A percentile compares a stretch with the other conserved stretches of the same genome.
These are phyloP conservation scores for Casuarius casuarius DNA, from an alignment of 2,113 vertebrate species.

Conservation along the genomic window DNA sequence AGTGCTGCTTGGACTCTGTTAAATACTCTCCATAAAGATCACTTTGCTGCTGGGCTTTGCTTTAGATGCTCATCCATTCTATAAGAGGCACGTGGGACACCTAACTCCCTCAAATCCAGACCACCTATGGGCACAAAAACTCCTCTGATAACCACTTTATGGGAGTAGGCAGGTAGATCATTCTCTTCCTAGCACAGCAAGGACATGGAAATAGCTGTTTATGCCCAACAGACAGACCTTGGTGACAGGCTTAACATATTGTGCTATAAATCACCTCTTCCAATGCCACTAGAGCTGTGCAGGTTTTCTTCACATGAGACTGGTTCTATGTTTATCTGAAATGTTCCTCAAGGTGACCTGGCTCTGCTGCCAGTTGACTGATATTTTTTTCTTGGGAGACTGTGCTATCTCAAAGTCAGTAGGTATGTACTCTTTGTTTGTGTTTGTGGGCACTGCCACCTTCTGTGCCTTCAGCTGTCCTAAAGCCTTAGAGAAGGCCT, in stretches of 20 bases:
- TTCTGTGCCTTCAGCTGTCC: not conserved
- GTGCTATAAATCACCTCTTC: not conserved
- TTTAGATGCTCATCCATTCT: not conserved
- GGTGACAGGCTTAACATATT: accelerated
- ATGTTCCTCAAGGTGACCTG: not conserved
- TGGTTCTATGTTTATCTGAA: not conserved
- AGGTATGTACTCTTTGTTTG: accelerated
- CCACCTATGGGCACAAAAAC: not conserved
- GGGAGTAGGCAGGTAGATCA: not conserved
- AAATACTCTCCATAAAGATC: not conserved
- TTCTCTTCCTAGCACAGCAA: not conserved
- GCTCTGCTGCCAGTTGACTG: not conserved
- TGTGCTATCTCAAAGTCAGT: accelerated
- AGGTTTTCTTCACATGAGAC: not conserved
- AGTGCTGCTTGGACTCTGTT: not conserved
- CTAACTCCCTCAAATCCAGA: not conserved
- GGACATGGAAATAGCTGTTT: not conserved
- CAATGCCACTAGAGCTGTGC: not conserved
- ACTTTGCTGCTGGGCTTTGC: not conserved
- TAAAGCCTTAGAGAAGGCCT: not conserved
- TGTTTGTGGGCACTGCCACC: not conserved
- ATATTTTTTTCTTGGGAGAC: not conserved
- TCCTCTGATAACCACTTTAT: not conserved
- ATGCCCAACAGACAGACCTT: not conserved
- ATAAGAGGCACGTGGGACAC: not conserved